Percentiles rank a stretch among this genome's conserved stretches.
These are phyloP conservation scores for Micromys minutus DNA, from an alignment of 2,113 vertebrate species.

Conservation along the genomic window DNA sequence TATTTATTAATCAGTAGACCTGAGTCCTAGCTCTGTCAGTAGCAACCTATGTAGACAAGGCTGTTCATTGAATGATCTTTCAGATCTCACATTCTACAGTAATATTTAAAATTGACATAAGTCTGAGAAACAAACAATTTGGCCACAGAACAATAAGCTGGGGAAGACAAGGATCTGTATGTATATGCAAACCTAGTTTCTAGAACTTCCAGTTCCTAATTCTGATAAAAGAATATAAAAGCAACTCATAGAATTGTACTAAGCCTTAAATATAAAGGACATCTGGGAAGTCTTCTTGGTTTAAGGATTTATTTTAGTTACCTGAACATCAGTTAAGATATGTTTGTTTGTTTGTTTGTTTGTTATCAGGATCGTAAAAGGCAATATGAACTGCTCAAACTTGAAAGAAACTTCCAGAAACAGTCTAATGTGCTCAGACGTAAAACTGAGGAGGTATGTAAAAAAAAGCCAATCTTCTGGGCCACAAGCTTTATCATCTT, in stretches of 20 bases:
- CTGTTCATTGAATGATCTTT: background rate
- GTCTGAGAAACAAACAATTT: constrained; percentile 40
- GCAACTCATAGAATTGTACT: constrained; percentile 7
- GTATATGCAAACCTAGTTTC: background rate
- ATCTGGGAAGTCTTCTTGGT: constrained; percentile 30
- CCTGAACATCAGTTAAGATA: constrained; percentile 32
- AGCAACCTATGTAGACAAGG: background rate
- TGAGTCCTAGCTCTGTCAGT: background rate
- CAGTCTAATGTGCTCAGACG: constrained; percentile 94
- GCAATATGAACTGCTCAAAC: constrained; percentile 95
- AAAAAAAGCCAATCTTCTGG: constrained; percentile 13
- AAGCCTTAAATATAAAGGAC: constrained; percentile 10
- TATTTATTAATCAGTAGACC: background rate
- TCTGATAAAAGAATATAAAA: constrained; percentile 7
- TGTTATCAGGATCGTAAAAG: constrained; percentile 94
- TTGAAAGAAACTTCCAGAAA: constrained; percentile 96
- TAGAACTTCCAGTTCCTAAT: constrained; percentile 16
- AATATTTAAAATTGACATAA: background rate
- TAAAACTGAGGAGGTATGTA: constrained; percentile 98
- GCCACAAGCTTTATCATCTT: background rate
- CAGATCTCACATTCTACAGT: background rate
- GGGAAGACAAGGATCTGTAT: background rate
- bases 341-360: constrained; percentile 27
- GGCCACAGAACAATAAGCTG: background rate
- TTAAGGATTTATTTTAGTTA: constrained; percentile 42